Evolutionary conservation across 2,888 invertebrate species (phyloP).

Genomic region (Drosophila algonquin): DNA sequence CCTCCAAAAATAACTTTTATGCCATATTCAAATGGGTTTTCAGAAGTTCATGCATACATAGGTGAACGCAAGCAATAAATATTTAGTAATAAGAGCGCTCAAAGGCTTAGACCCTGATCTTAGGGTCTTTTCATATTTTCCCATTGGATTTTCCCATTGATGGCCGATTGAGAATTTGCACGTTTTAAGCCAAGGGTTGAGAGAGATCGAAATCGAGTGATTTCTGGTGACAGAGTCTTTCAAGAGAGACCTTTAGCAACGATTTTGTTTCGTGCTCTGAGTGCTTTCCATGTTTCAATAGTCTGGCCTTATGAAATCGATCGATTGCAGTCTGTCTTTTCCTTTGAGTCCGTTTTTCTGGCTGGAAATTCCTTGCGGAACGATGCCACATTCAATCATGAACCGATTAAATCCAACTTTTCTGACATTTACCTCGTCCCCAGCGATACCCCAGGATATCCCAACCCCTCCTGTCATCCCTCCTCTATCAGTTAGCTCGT

Average conservation of each 20-base stretch:
- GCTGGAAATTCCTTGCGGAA: not conserved
- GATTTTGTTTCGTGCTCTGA: too few species aligned
- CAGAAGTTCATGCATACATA: not conserved
- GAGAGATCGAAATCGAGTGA: not conserved
- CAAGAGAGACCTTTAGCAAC: not conserved
- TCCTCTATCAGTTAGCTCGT: not conserved
- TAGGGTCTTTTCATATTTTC: not conserved
- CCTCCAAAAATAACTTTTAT: not conserved
- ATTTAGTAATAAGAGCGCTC: not conserved
- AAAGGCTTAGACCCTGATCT: not conserved
- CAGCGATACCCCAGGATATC: not conserved
- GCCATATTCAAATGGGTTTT: not conserved
- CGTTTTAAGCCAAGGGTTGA: not conserved
- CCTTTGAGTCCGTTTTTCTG: not conserved
- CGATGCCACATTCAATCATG: conserved; percentile 1
- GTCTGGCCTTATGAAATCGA: too few species aligned
- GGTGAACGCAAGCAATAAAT: not conserved
- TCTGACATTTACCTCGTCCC: not conserved
- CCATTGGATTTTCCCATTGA: not conserved
- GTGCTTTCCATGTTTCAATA: too few species aligned
- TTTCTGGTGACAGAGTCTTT: not conserved
- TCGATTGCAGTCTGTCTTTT: too few species aligned
- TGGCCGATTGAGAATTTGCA: not conserved
- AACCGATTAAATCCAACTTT: not conserved
- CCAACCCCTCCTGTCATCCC: not conserved